Evolutionary conservation across 2,113 vertebrate species (phyloP), one percentile per base, ranked within the genome.

Genomic region (Forbesichthys papilliferus): DNA sequence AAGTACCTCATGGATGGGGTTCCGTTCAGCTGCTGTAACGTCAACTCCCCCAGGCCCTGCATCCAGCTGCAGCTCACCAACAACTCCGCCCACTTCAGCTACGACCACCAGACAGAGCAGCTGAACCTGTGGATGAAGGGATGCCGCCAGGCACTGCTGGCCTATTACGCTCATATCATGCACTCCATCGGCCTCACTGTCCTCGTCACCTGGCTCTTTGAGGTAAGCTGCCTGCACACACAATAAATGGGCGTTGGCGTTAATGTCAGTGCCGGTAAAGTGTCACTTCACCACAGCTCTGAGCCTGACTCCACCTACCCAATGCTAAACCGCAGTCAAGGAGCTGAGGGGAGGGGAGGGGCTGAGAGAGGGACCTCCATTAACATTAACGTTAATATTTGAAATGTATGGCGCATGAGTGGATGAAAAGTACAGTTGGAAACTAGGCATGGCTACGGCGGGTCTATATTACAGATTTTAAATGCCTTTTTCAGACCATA

Each of bases 1-100:
- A 95, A 90, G 82, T 96, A 92, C 82, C 79, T 96, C 84, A 80
- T 94, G 86, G 93, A 95, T 1, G 91, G 91, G 0, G 94, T 95
- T 0, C 95, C 95, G 55, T 96, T 96, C 89, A 96, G 95, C 88
- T 96, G 95, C 89, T 96, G 95, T 79, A 96, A 95, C 74, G 78
- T 87, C 2, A 90, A 87, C 87, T 95, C 94, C 0, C 95, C 95
- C 0, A 90, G 95, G 64, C 94, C 95, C 64, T 96, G 95, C 66
- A 96, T 96, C 81, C 95, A 96, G 83, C 89, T 91, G 74, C 93
- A 94, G 71, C 86, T 96, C 76, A 94, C 90, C 34, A 95, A 96
- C 91, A 94, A 92, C 89, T 92, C 92, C 0, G 95, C 95, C 64
- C 94, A 96, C 85, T 95, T 94, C 88, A 94, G 92, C 87, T 95